Conservation (phyloP, 2,797 vertebrate genomes). For the Hydrophis major region DNA sequence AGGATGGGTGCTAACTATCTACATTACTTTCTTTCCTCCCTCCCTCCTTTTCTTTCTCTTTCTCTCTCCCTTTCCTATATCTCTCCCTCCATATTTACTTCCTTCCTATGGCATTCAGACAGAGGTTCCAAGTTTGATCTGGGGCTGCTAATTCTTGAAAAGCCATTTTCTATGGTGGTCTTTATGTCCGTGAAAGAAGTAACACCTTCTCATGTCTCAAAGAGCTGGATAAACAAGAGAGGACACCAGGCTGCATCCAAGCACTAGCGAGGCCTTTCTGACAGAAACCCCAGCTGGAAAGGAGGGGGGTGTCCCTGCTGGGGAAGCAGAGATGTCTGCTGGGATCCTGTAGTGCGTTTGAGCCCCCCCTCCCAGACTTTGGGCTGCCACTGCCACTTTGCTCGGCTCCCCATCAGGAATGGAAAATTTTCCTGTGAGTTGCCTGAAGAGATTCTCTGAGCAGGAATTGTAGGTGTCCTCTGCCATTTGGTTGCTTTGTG, state of each 20-base stretch:
- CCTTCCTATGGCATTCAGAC: background rate
- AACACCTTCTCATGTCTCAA: background rate
- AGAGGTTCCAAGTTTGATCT: no score
- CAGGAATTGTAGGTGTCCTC: slow-evolving; percentile 92
- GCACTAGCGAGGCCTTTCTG: background rate
- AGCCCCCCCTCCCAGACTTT: background rate
- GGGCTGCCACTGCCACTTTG: background rate
- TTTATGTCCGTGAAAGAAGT: background rate
- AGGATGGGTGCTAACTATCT: no score
- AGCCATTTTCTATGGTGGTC: background rate
- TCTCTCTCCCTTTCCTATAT: background rate
- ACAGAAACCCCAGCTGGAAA: background rate
- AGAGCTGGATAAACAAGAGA: background rate
- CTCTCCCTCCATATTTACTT: background rate
- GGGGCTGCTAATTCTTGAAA: no score
- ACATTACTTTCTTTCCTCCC: no score
- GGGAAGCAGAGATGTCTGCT: background rate
- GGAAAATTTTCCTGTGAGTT: slow-evolving; percentile 70
- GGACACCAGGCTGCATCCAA: background rate
- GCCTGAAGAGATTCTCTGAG: slow-evolving; percentile 92
- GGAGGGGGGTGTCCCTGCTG: background rate
- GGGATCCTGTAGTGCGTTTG: background rate
- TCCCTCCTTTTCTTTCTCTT: background rate
- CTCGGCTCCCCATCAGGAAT: slow-evolving; percentile 14
- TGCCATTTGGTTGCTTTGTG: slow-evolving; percentile 83